phyloP scores from a whole-genome alignment of 2,797 vertebrate genomes.

The Botia almorhae region DNA sequence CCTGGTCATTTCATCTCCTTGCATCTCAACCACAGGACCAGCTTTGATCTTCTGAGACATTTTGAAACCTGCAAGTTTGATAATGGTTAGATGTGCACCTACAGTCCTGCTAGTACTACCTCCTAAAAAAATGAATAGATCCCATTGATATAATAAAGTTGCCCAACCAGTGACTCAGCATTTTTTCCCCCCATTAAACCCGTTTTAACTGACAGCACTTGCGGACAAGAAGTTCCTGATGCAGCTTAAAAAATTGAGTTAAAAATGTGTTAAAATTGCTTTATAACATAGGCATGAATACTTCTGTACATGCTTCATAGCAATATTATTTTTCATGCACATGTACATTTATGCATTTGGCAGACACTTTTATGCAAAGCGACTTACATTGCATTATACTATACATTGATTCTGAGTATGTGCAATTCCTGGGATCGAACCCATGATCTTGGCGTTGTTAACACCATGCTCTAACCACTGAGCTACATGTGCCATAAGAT shows the following conservation, averaged over 20 bases:
- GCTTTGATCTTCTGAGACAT: slow-evolving; percentile 93
- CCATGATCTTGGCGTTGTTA: too few relatives aligned
- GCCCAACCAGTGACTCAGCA: slow-evolving; percentile 62
- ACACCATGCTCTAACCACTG: too few relatives aligned
- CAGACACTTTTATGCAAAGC: too few relatives aligned
- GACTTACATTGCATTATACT: too few relatives aligned
- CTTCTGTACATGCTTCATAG: too few relatives aligned
- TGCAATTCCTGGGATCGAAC: too few relatives aligned
- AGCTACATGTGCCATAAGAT: background rate
- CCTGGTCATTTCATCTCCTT: slow-evolving; percentile 98
- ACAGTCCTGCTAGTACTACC: background rate
- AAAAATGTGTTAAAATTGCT: too few relatives aligned
- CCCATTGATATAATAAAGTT: slow-evolving; percentile 36
- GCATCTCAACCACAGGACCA: slow-evolving; percentile 96
- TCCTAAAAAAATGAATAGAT: slow-evolving; percentile 47
- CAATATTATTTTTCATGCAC: background rate
- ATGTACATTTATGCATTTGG: too few relatives aligned
- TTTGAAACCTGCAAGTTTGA: slow-evolving; percentile 59
- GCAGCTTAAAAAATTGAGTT: background rate
- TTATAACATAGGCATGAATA: too few relatives aligned
- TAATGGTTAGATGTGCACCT: background rate
- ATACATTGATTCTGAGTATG: too few relatives aligned
- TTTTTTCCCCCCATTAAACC: slow-evolving; percentile 17
- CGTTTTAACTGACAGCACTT: background rate
- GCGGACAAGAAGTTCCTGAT: background rate